A percentile compares a stretch with the other conserved stretches of the same genome.
Evolutionary conservation across 2,797 vertebrate genomes (phyloP).

Genomic region (Pyrocephalus nanus): DNA sequence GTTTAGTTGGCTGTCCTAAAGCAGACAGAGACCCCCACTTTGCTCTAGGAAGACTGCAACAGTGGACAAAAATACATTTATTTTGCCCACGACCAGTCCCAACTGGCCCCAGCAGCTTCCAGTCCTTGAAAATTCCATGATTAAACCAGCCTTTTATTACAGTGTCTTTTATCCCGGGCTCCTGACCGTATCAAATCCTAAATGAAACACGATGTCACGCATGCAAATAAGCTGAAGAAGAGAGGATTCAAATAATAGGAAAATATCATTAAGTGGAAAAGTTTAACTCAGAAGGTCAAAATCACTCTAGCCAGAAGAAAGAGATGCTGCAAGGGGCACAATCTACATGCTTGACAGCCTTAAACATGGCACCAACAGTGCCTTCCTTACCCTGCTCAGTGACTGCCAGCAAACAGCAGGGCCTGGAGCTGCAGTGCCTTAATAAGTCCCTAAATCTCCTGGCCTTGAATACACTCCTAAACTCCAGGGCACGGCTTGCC

Average conservation of each 20-base stretch:
- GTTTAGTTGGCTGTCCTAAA: slow-evolving; percentile 65
- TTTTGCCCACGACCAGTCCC: slow-evolving; percentile 56
- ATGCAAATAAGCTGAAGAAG: slow-evolving; percentile 37
- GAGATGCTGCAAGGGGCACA: neutral
- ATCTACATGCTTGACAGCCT: neutral
- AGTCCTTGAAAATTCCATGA: neutral
- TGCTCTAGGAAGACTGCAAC: slow-evolving; percentile 74
- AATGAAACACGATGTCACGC: slow-evolving; percentile 17
- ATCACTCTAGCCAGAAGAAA: neutral
- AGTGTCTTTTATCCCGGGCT: neutral
- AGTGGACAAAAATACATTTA: slow-evolving; percentile 59
- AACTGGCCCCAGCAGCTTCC: slow-evolving; percentile 70
- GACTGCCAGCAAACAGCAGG: neutral
- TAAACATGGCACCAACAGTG: rapidly evolving
- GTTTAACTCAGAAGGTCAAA: slow-evolving; percentile 42
- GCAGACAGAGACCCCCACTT: slow-evolving; percentile 79
- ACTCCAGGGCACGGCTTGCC: neutral
- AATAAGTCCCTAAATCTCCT: neutral
- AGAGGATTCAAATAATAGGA: slow-evolving; percentile 10
- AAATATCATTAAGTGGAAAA: slow-evolving; percentile 24
- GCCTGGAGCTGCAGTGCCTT: neutral
- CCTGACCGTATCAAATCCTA: slow-evolving; percentile 19
- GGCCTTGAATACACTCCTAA: neutral
- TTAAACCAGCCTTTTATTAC: slow-evolving; percentile 14
- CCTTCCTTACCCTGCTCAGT: neutral